phyloP scores from a whole-genome alignment of 2,797 vertebrate genomes.

The Hylomyscus alleni region DNA sequence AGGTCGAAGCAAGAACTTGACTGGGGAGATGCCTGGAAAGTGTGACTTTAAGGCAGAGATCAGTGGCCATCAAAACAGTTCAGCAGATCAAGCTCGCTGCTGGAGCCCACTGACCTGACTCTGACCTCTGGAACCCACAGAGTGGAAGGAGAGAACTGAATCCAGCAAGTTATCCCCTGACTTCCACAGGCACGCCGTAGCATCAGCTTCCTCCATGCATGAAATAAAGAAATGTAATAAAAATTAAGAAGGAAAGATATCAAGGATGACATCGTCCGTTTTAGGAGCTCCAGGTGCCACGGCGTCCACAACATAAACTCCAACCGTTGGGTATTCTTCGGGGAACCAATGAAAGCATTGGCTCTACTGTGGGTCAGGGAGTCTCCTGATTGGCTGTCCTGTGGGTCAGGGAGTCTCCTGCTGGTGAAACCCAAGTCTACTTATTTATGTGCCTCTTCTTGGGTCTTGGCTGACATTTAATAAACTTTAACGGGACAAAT shows the following conservation, averaged over 20 bases:
- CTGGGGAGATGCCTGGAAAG: not conserved
- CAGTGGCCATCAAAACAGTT: not conserved
- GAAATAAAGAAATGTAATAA: not conserved
- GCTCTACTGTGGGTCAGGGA: not conserved
- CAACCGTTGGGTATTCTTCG: not conserved
- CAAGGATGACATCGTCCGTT: not conserved
- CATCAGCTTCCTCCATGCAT: not conserved
- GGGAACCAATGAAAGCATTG: not conserved
- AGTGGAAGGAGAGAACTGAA: not conserved
- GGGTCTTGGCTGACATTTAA: not conserved
- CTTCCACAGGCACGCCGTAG: rapidly evolving
- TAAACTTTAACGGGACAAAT: not conserved
- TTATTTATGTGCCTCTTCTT: not conserved
- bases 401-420: not conserved
- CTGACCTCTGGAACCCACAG: too few species aligned
- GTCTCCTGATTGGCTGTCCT: not conserved
- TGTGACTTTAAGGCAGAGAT: not conserved
- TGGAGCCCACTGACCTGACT: not conserved
- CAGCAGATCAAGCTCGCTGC: not conserved
- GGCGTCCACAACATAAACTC: not conserved
- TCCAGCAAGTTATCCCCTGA: not conserved
- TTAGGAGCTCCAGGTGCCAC: not conserved
- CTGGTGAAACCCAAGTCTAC: not conserved
- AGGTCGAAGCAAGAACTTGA: not conserved
- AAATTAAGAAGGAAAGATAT: not conserved